Evolutionary conservation across 2,888 invertebrate genomes (phyloP), one percentile per base, ranked within the genome.

Genomic region (Spodoptera picta): DNA sequence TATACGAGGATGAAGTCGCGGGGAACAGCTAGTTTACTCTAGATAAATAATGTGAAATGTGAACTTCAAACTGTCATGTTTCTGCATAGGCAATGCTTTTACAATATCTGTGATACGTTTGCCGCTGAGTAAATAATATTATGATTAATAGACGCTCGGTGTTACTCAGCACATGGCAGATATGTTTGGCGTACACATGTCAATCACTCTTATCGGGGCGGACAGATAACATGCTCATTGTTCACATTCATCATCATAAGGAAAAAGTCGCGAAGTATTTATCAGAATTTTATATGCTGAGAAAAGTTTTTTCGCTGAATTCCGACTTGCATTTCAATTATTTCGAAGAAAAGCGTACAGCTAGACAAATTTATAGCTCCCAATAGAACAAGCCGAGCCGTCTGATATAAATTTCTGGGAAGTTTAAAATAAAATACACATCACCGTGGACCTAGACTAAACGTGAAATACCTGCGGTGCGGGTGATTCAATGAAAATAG

Each of bases 401-500:
- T 72, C 73, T 74, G 67, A 66, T 74, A 74, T 75, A 43, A 75
- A 70, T 65, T 78, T 70, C 70, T 55, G 46, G 46, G 71, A 65
- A 79, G 67, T 74, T 68, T 73, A 67, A 80, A 81, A 82, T 77
- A 74, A 71, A 76, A 73, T 51, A 72, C 69, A 69, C 74, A 65
- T 77, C 69, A 72, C 52, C 58, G 55, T 46, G 58, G 60, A 66
- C 51, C 61, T 73, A 69, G 64, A 72, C 72, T 68, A 71, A 65
- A 79, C 69, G 66, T 70, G 55, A 79, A 74, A 73, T 73, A 78
- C 73, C 65, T 70, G 63, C 67, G 73, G 56, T 58, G 75, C 66
- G 66, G 64, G 70, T 73, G 74, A 77, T 77, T 80, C 73, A 80
- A 81, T 80, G 77, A 82, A 83, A 85, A 83, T 81, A 82, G 79